Percentiles rank a stretch among this genome's conserved stretches.
These are phyloP conservation scores for Apis mellifera DNA, from an alignment of 1,140 invertebrate species.

Conservation along the genomic window DNA sequence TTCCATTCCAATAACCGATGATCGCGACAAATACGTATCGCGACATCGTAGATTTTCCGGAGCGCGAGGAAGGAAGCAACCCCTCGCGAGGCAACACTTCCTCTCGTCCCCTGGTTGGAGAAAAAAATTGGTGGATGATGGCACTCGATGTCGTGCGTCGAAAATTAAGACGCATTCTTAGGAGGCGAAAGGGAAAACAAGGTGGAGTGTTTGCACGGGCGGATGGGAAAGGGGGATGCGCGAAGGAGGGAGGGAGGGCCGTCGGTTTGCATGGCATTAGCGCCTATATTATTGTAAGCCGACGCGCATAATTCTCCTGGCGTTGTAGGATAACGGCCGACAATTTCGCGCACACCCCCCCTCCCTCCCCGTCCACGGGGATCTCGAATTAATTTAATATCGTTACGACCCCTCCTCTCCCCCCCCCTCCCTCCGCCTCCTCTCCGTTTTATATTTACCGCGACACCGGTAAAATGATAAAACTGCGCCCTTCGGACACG, in stretches of 20 bases:
- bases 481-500: constrained; percentile 9
- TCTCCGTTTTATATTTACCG: constrained; percentile 17
- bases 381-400: constrained; percentile 44
- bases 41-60: too few relatives aligned
- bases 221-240: background rate
- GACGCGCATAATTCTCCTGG: constrained; percentile 73
- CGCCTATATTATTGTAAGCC: constrained; percentile 77
- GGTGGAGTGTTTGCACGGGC: constrained; percentile 32
- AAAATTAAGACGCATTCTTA: constrained; percentile 41
- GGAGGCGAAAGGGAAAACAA: constrained; percentile 27
- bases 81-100: background rate
- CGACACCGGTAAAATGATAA: constrained; percentile 15
- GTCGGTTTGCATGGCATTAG: constrained; percentile 75
- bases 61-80: background rate
- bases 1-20: too few relatives aligned
- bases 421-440: too few relatives aligned
- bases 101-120: background rate
- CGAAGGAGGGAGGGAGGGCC: background rate
- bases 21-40: too few relatives aligned
- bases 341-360: constrained; percentile 17
- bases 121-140: background rate
- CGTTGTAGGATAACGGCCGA: background rate
- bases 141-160: background rate
- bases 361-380: too few relatives aligned
- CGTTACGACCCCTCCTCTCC: constrained; percentile 1